phyloP scores from a whole-genome alignment of 2,113 vertebrate species.

The Hiodon tergisus region DNA sequence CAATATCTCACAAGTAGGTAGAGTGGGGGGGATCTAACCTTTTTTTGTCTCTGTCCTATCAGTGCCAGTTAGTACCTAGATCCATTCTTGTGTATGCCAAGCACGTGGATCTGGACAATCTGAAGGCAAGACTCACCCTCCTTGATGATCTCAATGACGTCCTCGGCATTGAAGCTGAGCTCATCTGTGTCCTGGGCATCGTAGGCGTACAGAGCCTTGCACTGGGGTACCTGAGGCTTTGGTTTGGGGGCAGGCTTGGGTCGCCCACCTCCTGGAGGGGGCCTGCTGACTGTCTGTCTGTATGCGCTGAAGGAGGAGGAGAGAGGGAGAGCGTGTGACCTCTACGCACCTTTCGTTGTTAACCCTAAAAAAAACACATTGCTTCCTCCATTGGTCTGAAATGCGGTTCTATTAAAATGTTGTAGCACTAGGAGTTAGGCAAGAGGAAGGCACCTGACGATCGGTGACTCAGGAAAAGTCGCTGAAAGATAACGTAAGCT shows the following conservation, averaged over 20 bases:
- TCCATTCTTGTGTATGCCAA: not conserved
- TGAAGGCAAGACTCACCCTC: conserved; percentile 68
- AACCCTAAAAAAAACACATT: not conserved
- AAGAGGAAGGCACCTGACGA: conserved; percentile 12
- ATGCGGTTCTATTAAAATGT: not conserved
- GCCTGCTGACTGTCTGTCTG: conserved; percentile 74
- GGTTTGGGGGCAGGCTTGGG: conserved; percentile 94
- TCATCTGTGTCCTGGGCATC: conserved; percentile 98
- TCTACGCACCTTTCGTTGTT: not conserved
- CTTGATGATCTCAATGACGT: conserved; percentile 89
- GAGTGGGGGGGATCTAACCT: not conserved
- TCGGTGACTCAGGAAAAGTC: conserved; percentile 9
- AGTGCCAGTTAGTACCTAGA: too few relatives aligned
- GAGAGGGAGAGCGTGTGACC: conserved; percentile 5
- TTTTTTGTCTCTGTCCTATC: not conserved
- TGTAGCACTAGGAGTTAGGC: conserved; percentile 10
- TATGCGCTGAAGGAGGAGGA: conserved; percentile 60
- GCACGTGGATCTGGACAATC: not conserved
- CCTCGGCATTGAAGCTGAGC: conserved; percentile 94
- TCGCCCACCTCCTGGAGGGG: conserved; percentile 80
- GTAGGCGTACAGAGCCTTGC: conserved; percentile 90
- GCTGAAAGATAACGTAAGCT: conserved; percentile 21
- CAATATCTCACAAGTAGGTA: too few relatives aligned
- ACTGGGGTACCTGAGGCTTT: conserved; percentile 94
- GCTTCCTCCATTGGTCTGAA: not conserved